These are phyloP conservation scores for Xestia rhomboidea DNA, from an alignment of 2,888 invertebrate species.

Conservation along the genomic window DNA sequence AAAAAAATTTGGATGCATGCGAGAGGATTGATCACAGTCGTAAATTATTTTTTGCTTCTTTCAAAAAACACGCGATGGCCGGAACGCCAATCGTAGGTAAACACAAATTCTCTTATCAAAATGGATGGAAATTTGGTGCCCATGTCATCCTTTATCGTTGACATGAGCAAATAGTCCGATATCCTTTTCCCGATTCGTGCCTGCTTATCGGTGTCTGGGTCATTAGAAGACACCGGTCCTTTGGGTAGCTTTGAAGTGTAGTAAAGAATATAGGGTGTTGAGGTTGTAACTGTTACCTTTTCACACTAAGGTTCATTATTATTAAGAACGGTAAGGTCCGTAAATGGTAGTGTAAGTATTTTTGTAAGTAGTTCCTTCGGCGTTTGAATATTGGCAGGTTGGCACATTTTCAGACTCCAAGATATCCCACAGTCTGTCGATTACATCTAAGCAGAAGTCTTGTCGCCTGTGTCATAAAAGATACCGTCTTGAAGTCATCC, in stretches of 20 bases:
- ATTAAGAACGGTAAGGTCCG: not conserved
- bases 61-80: constrained; percentile 21
- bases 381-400: not conserved
- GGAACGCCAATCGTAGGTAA: constrained; percentile 40
- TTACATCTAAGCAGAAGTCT: not conserved
- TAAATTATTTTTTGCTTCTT: constrained; percentile 39
- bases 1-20: constrained; percentile 3
- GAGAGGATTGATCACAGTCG: constrained; percentile 15
- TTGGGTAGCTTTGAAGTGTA: constrained; percentile 29
- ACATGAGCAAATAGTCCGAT: constrained; percentile 75
- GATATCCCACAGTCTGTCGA: too few species aligned
- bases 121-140: constrained; percentile 62
- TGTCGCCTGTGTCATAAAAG: not conserved
- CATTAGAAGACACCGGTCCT: constrained; percentile 31
- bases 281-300: not conserved
- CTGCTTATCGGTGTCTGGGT: constrained; percentile 42
- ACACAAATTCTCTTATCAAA: constrained; percentile 60
- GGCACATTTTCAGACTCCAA: not conserved
- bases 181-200: constrained; percentile 54
- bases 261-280: constrained; percentile 9
- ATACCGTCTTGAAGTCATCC: too few species aligned
- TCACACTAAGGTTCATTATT: not conserved
- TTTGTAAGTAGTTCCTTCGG: too few species aligned
- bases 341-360: not conserved
- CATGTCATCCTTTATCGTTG: constrained; percentile 75